A percentile compares a stretch with the other conserved stretches of the same genome.
These are phyloP conservation scores for Nomada goodeniana DNA, from an alignment of 2,888 invertebrate species.

Conservation along the genomic window DNA sequence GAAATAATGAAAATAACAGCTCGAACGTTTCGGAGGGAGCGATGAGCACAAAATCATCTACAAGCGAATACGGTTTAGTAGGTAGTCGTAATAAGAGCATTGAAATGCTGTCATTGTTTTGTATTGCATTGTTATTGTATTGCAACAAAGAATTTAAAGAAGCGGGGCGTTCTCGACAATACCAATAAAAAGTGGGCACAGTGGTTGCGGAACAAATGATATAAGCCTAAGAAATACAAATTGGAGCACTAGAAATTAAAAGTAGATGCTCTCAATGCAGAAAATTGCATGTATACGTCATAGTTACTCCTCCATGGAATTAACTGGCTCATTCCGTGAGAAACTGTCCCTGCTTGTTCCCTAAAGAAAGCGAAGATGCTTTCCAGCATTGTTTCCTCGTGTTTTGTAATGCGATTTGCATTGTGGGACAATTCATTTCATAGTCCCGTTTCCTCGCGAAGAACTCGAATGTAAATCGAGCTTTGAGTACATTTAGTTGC, in stretches of 20 bases:
- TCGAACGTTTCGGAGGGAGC: too few relatives aligned
- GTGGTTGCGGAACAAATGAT: not conserved
- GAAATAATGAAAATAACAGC: too few relatives aligned
- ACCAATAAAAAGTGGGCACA: not conserved
- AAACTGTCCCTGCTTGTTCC: slow-evolving; percentile 45
- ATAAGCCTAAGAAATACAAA: not conserved
- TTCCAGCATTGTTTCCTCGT: slow-evolving; percentile 56
- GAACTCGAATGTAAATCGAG: slow-evolving; percentile 16
- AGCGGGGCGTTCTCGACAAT: not conserved
- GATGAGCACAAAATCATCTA: too few relatives aligned
- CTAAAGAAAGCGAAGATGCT: slow-evolving; percentile 54
- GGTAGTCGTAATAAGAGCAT: too few relatives aligned
- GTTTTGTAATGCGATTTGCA: slow-evolving; percentile 42
- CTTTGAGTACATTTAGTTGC: not conserved
- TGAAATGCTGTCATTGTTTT: too few relatives aligned
- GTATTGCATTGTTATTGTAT: too few relatives aligned
- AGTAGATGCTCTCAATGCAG: not conserved
- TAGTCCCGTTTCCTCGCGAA: slow-evolving; percentile 27
- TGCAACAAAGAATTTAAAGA: slow-evolving; percentile 3
- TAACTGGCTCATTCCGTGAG: slow-evolving; percentile 41
- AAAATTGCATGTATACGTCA: not conserved
- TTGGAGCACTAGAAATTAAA: not conserved
- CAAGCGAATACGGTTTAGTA: too few relatives aligned
- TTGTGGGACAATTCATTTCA: slow-evolving; percentile 4
- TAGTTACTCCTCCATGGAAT: slow-evolving; percentile 6